Evolutionary conservation across 2,888 invertebrate genomes (phyloP).

Genomic region (Trichopoda pennipes): DNA sequence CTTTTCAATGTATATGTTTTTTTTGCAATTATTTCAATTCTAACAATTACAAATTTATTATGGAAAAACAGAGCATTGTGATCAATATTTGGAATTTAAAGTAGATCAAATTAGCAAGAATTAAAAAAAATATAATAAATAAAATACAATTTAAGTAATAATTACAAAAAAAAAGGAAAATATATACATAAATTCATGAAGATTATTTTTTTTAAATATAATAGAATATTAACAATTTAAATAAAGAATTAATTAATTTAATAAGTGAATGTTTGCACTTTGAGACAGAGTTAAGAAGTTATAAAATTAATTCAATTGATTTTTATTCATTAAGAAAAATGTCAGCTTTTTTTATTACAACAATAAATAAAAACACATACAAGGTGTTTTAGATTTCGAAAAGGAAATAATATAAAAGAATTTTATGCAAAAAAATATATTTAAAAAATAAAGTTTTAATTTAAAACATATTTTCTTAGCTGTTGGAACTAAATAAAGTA

Average conservation of each 20-base stretch:
- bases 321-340: no score
- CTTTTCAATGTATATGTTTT: background rate
- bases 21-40: background rate
- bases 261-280: no score
- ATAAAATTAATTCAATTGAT: no score
- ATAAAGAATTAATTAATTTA: background rate
- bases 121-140: background rate
- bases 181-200: conserved; percentile 36
- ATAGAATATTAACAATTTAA: conserved; percentile 32
- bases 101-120: conserved; percentile 5
- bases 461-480: no score
- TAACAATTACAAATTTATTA: background rate
- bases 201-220: conserved; percentile 22
- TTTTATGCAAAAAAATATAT: no score
- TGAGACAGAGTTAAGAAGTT: no score
- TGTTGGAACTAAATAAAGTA: no score
- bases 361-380: no score
- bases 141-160: background rate
- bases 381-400: no score
- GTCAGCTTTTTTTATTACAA: no score
- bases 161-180: conserved; percentile 41
- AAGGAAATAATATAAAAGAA: no score
- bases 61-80: background rate
- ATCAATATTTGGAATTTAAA: conserved; percentile 39
- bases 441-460: no score